Evolutionary conservation across 2,113 vertebrate genomes (phyloP).

Genomic region (Semicossyphus pulcher): DNA sequence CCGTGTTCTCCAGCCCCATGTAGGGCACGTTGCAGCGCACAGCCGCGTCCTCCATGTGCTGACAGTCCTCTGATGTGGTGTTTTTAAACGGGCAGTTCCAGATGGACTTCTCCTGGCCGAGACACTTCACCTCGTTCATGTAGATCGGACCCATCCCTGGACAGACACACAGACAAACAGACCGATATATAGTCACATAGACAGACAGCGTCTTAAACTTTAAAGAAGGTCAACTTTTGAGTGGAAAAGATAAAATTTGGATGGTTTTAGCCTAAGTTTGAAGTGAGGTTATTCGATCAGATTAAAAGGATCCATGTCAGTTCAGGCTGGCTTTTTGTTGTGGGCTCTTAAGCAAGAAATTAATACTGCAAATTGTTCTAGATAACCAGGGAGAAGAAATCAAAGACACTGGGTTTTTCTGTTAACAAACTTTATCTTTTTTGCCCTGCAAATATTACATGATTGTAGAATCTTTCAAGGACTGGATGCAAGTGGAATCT

Average conservation of each 20-base stretch:
- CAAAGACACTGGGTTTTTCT: too few relatives aligned
- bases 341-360: too few relatives aligned
- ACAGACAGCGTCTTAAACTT: too few relatives aligned
- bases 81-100: conserved; percentile 92
- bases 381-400: too few relatives aligned
- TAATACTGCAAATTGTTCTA: too few relatives aligned
- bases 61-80: conserved; percentile 92
- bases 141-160: conserved; percentile 93
- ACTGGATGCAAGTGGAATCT: too few relatives aligned
- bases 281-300: neutral
- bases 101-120: conserved; percentile 88
- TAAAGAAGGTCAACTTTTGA: too few relatives aligned
- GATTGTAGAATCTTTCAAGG: too few relatives aligned
- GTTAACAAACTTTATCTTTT: too few relatives aligned
- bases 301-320: neutral
- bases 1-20: conserved; percentile 91
- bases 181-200: neutral
- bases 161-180: neutral
- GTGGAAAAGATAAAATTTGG: too few relatives aligned
- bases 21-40: conserved; percentile 93
- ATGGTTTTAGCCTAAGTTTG: too few relatives aligned
- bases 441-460: too few relatives aligned
- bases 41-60: conserved; percentile 89
- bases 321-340: neutral
- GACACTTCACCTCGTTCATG: conserved; percentile 92